These are phyloP conservation scores for Euura lappo DNA, from an alignment of 1,140 invertebrate genomes.

Conservation along the genomic window DNA sequence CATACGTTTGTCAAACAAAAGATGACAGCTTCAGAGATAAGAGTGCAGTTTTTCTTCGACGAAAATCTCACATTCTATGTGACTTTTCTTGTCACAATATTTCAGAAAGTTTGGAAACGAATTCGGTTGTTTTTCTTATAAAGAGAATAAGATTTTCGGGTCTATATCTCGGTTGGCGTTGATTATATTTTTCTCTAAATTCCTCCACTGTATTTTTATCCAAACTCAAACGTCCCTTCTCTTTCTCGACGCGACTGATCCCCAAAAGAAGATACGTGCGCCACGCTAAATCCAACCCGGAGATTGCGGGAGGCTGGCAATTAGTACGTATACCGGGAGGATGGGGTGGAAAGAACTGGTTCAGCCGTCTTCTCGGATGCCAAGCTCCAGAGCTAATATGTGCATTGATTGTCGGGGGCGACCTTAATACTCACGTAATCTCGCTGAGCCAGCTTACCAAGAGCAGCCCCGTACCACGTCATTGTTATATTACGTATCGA, in stretches of 20 bases:
- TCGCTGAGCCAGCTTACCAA: constrained; percentile 10
- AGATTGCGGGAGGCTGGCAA: background rate
- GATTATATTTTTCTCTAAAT: background rate
- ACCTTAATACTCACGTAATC: constrained; percentile 13
- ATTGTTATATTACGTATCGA: constrained; percentile 7
- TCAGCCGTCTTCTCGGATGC: constrained; percentile 8
- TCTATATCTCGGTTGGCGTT: background rate
- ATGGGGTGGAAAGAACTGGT: background rate
- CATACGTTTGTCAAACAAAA: too few species aligned
- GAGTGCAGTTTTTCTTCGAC: too few species aligned
- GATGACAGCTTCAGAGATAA: too few species aligned
- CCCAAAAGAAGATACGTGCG: constrained; percentile 1
- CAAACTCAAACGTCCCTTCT: background rate
- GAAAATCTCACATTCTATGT: too few species aligned
- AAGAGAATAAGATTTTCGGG: background rate
- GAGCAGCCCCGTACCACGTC: constrained; percentile 7
- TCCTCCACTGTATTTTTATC: background rate
- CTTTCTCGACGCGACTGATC: background rate
- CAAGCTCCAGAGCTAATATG: constrained; percentile 9
- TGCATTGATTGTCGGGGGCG: constrained; percentile 11
- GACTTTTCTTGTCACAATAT: too few species aligned
- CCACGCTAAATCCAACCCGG: background rate
- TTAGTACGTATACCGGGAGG: background rate
- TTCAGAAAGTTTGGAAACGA: too few species aligned
- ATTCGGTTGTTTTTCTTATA: too few species aligned